phyloP scores from a whole-genome alignment of 2,797 vertebrate species.

The Pangasius krempfi region DNA sequence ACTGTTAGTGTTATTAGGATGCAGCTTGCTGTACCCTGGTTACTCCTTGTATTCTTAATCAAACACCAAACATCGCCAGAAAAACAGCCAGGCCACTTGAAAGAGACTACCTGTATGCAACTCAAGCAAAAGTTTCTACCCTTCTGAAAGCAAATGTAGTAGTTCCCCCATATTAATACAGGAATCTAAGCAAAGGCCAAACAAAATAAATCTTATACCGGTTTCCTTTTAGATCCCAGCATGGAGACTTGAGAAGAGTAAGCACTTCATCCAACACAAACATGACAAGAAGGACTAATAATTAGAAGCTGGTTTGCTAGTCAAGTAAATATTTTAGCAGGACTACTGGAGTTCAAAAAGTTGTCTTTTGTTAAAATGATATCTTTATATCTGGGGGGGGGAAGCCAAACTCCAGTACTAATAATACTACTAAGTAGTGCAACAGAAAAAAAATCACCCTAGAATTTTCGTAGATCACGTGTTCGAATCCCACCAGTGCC shows the following conservation, averaged over 20 bases:
- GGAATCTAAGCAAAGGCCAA: conserved; percentile 64
- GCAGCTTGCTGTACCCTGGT: conserved; percentile 32
- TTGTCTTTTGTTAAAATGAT: conserved; percentile 10
- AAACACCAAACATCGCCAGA: conserved; percentile 46
- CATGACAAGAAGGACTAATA: conserved; percentile 60
- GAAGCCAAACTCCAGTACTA: background rate
- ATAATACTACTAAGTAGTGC: background rate
- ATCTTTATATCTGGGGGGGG: background rate
- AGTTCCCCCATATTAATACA: conserved; percentile 63
- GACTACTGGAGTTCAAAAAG: conserved; percentile 27
- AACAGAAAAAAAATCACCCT: no score
- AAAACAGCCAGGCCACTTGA: conserved; percentile 31
- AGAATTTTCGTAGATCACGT: background rate
- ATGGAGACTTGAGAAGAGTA: conserved; percentile 59
- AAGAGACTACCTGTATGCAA: conserved; percentile 31
- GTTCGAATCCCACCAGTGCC: background rate
- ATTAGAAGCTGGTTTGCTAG: conserved; percentile 62
- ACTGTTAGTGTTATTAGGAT: conserved; percentile 28
- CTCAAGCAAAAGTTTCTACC: conserved; percentile 29
- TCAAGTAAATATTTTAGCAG: conserved; percentile 38
- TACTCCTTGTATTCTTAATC: conserved; percentile 35
- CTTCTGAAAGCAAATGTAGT: conserved; percentile 10
- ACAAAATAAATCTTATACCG: conserved; percentile 68
- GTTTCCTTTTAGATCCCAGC: conserved; percentile 51
- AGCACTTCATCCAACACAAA: conserved; percentile 67